Base-by-base conservation (phyloP, 2,888 invertebrate genomes). In the Andrena hattorfiana region DNA sequence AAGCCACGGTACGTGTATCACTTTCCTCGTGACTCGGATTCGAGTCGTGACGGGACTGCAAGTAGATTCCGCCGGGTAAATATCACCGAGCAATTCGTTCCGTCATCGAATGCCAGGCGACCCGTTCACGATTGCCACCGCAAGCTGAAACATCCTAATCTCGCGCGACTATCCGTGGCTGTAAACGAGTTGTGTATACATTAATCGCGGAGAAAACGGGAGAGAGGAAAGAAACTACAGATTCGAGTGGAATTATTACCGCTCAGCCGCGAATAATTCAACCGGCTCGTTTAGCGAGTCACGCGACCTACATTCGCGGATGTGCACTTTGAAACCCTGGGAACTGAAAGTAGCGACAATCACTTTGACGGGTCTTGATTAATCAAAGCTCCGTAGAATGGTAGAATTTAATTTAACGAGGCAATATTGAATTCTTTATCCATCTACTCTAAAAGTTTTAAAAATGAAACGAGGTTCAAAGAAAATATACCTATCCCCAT, bases 31-130 rank as follows among this genome's bases (percentile, higher is more conserved):
- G 78, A 81, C 86, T 86, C 86, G 83, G 23, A 88, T 87, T 79
- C 85, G 62, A 73, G 72, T 83, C 87, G 85, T 87, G 87, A 87
- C 85, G 60, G 59, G 86, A 89, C 81, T 84, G 59, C 87, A 48
- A 67, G 66, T 66, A 69, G 77, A 68, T 83, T 74, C 62, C 66
- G 35, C 49, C 42, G 54, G 63, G 75, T 77, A 85, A 77, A 85
- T 71, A 83, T 77, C 71, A 28, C 71, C 63, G 54, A 30, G 88
- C 80, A 73, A 82, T 86, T 84, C 83, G 85, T 87, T 87, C 84
- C 80, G 81, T 85, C 85, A 87, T 73, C 81, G 84, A 84, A 87
- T 86, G 82, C 84, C 85, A 67, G 80, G 51, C 73, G 84, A 83
- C 81, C 71, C 68, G 82, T 77, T 81, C 77, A 81, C 78, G 81